phyloP scores from a whole-genome alignment of 2,797 vertebrate species.

The Helostoma temminkii region DNA sequence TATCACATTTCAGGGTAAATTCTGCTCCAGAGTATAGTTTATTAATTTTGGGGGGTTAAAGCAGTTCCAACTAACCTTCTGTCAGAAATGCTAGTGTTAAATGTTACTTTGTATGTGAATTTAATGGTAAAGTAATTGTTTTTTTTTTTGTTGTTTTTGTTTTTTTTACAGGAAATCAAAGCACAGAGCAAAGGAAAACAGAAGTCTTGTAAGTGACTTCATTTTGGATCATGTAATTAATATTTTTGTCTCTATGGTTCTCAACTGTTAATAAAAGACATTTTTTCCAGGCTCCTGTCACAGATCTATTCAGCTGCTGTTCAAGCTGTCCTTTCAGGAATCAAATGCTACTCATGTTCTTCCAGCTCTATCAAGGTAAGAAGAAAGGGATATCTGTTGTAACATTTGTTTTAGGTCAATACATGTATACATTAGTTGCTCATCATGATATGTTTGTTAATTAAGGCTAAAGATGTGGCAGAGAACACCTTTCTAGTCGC shows the following conservation, averaged over 20 bases:
- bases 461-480: slow-evolving; percentile 91
- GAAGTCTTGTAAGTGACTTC: slow-evolving; percentile 89
- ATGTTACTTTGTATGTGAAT: not conserved
- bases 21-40: not conserved
- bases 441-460: slow-evolving; percentile 26
- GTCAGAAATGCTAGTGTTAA: not conserved
- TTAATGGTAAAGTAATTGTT: slow-evolving; percentile 14
- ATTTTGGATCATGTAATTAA: not conserved
- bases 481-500: slow-evolving; percentile 86
- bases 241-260: not conserved
- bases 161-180: slow-evolving; percentile 85
- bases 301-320: slow-evolving; percentile 93
- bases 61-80: not conserved
- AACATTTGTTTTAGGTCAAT: not conserved
- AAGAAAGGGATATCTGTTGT: not conserved
- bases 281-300: slow-evolving; percentile 86
- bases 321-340: slow-evolving; percentile 93
- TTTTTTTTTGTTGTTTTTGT: no score
- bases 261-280: not conserved
- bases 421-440: not conserved
- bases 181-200: slow-evolving; percentile 81
- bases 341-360: slow-evolving; percentile 92
- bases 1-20: not conserved
- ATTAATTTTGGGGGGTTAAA: not conserved
- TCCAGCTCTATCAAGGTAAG: slow-evolving; percentile 89